Evolutionary conservation across 2,797 vertebrate species (phyloP).

Genomic region (Artibeus jamaicensis): DNA sequence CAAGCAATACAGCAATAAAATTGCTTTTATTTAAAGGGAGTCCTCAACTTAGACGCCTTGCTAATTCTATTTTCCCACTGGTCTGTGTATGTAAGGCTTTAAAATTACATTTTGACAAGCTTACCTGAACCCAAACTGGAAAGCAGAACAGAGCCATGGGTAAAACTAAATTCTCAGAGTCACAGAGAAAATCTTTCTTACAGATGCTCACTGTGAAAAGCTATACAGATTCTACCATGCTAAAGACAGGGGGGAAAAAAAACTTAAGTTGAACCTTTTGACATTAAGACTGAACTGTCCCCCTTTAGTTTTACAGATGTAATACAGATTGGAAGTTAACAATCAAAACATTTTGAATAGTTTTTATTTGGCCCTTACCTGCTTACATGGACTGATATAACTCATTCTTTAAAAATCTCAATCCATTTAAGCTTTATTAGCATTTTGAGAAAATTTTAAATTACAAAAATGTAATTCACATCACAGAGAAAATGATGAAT

Average conservation of each 20-base stretch:
- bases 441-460: slow-evolving; percentile 17
- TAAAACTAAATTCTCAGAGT: slow-evolving; percentile 3
- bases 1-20: not conserved
- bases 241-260: not conserved
- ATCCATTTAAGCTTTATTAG: not conserved
- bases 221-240: not conserved
- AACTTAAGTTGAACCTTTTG: not conserved
- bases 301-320: not conserved
- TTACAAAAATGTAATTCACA: not conserved
- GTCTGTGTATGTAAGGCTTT: not conserved
- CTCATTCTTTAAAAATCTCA: not conserved
- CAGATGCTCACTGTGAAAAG: not conserved
- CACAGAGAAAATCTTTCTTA: slow-evolving; percentile 7
- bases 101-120: not conserved
- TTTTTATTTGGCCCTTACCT: not conserved
- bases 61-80: not conserved
- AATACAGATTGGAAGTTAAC: not conserved
- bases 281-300: not conserved
- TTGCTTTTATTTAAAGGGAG: not conserved
- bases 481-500: not conserved
- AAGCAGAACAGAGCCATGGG: not conserved
- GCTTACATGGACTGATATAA: not conserved
- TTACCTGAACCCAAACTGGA: not conserved
- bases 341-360: not conserved
- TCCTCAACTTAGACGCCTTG: not conserved